These are phyloP conservation scores for Alethe castanea DNA, from an alignment of 2,113 vertebrate genomes.

Conservation along the genomic window DNA sequence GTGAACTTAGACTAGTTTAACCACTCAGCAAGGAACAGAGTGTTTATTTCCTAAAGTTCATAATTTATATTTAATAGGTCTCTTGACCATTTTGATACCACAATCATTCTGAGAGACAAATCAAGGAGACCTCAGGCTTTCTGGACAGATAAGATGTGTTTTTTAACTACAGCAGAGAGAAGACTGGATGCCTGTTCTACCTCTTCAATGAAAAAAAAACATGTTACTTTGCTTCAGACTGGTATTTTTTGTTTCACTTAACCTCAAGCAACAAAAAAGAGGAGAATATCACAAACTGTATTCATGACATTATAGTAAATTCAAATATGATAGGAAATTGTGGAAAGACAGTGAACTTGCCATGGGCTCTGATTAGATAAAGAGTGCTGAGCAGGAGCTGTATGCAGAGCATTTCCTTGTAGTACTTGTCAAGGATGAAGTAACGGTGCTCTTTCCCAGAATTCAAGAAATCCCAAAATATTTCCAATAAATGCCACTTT, in stretches of 20 bases:
- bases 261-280: neutral
- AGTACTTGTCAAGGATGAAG: neutral
- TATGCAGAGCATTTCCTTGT: neutral
- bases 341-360: neutral
- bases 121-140: neutral
- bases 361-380: neutral
- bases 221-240: neutral
- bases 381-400: accelerated
- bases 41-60: neutral
- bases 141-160: neutral
- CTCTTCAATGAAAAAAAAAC: neutral
- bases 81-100: neutral
- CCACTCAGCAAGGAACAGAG: neutral
- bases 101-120: neutral
- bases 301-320: neutral
- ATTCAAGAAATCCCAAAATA: neutral
- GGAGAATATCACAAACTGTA: neutral
- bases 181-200: neutral
- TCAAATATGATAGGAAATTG: neutral
- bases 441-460: neutral
- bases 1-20: neutral
- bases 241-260: neutral
- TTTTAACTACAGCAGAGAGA: neutral
- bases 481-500: neutral
- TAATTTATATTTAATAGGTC: neutral